Evolutionary conservation across 2,113 vertebrate genomes (phyloP).

Genomic region (Condylura cristata): DNA sequence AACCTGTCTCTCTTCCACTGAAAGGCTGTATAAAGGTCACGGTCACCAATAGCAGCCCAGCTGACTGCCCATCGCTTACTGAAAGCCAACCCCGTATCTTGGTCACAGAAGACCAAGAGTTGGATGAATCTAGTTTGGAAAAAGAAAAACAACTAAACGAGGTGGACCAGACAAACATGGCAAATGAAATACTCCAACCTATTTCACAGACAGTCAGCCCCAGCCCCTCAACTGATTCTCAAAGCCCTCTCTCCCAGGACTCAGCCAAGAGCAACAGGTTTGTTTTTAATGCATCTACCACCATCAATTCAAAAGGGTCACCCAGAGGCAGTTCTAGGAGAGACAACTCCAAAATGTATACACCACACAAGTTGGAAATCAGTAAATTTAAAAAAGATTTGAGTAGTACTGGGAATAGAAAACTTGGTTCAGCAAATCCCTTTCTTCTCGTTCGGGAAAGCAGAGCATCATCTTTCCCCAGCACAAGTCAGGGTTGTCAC

Average conservation of each 20-base stretch:
- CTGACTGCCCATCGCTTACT: not conserved
- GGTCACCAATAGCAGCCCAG: constrained; percentile 54
- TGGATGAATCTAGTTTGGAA: constrained; percentile 50
- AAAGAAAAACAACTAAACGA: constrained; percentile 56
- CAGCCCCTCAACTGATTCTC: not conserved
- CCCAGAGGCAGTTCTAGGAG: constrained; percentile 65
- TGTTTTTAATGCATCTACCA: constrained; percentile 52
- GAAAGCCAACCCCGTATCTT: constrained; percentile 15
- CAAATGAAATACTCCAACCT: not conserved
- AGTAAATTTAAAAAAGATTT: constrained; percentile 68
- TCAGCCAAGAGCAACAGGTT: constrained; percentile 36
- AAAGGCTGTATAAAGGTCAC: constrained; percentile 65
- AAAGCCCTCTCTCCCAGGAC: constrained; percentile 55
- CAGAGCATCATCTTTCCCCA: constrained; percentile 60
- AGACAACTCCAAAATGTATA: constrained; percentile 48
- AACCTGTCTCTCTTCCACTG: constrained; percentile 56
- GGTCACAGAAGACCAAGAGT: constrained; percentile 62
- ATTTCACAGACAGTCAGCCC: constrained; percentile 63
- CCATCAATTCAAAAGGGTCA: constrained; percentile 61
- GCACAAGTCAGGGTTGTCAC: constrained; percentile 59
- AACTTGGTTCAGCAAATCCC: constrained; percentile 28
- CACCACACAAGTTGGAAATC: constrained; percentile 32
- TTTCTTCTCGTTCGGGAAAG: constrained; percentile 59
- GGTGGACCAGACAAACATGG: not conserved
- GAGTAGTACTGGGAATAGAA: not conserved